A percentile compares a stretch with the other conserved stretches of the same genome.
These are phyloP conservation scores for Camptogramma bilineatum DNA, from an alignment of 2,888 invertebrate genomes.

Conservation along the genomic window DNA sequence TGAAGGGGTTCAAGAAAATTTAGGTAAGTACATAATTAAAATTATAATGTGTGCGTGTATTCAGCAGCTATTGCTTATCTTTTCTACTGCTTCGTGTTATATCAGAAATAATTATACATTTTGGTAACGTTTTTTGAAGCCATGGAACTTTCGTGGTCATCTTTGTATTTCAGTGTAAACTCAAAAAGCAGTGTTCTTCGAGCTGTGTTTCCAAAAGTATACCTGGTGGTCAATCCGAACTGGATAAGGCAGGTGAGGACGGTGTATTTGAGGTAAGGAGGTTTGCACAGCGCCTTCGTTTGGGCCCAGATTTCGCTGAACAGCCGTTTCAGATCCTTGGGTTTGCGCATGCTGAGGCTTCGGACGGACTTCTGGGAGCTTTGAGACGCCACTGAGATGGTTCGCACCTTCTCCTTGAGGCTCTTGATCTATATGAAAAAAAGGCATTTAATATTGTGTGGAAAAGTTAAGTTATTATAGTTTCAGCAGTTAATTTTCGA, in stretches of 20 bases:
- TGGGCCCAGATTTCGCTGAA: conserved; percentile 90
- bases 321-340: conserved; percentile 89
- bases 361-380: conserved; percentile 88
- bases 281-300: conserved; percentile 89
- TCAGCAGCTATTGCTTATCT: no score
- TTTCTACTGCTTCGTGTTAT: no score
- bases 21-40: no score
- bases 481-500: no score
- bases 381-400: conserved; percentile 87
- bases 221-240: conserved; percentile 92
- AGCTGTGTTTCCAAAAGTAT: conserved; percentile 31
- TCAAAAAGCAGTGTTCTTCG: background rate
- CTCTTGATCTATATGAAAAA: conserved; percentile 85
- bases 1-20: no score
- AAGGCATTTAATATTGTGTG: background rate
- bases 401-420: conserved; percentile 88
- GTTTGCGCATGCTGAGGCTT: conserved; percentile 89
- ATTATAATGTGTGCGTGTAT: no score
- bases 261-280: conserved; percentile 91
- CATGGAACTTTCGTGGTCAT: no score
- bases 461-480: no score
- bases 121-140: no score
- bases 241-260: conserved; percentile 92
- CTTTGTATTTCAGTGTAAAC: no score
- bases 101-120: no score